Percentiles rank a stretch among this genome's conserved stretches.
Conservation (phyloP, 2,113 vertebrate species). For the Rhinopomastus cyanomelas region DNA sequence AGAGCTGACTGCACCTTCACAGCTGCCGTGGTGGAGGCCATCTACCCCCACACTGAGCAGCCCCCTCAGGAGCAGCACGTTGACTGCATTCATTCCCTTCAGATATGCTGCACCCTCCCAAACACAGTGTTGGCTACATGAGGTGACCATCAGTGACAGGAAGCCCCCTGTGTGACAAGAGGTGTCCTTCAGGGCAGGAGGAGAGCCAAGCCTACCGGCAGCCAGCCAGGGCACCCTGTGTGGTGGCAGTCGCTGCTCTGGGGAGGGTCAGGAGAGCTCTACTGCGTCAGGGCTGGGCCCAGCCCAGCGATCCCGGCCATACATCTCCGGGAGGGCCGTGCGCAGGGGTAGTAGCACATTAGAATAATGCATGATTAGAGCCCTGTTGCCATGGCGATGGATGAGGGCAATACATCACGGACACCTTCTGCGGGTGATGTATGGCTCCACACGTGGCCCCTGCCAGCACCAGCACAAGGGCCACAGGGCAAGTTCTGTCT, state of each 20-base stretch:
- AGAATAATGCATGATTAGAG: conserved; percentile 78
- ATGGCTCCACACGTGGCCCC: conserved; percentile 60
- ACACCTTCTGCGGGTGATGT: conserved; percentile 73
- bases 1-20: neutral
- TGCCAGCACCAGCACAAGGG: conserved; percentile 34
- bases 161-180: accelerated
- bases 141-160: accelerated
- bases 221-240: accelerated
- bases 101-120: neutral
- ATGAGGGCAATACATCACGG: conserved; percentile 79
- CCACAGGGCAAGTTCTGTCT: neutral
- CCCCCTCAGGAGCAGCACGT: neutral
- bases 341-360: conserved; percentile 72
- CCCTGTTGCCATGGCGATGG: conserved; percentile 78
- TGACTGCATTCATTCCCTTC: neutral
- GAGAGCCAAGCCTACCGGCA: neutral
- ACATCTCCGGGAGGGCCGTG: conserved; percentile 64
- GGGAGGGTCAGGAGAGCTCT: conserved; percentile 1
- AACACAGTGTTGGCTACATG: neutral
- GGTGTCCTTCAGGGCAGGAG: neutral
- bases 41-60: neutral
- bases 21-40: accelerated
- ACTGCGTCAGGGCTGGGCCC: conserved; percentile 26
- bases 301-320: conserved; percentile 60
- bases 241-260: accelerated